These are phyloP conservation scores for Antedon mediterranea DNA, from an alignment of 53 echinoderm and acorn worm species.

Conservation along the genomic window DNA sequence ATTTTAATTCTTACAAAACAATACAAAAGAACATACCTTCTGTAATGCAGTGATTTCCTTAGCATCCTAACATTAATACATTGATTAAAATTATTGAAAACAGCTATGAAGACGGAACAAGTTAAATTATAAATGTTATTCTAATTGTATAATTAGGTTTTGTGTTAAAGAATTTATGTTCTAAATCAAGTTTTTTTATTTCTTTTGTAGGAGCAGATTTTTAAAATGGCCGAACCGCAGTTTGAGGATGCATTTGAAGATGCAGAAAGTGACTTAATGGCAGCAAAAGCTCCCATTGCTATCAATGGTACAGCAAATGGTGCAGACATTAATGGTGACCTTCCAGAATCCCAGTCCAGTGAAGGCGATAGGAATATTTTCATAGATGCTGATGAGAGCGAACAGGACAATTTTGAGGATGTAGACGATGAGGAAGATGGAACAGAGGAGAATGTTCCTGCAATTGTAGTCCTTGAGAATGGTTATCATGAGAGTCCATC, in stretches of 20 bases:
- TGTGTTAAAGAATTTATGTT: too few species aligned
- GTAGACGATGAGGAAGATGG: slow-evolving; percentile 19
- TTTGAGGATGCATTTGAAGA: slow-evolving; percentile 99
- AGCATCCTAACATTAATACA: too few species aligned
- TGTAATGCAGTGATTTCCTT: too few species aligned
- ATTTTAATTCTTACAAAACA: too few species aligned
- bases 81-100: too few species aligned
- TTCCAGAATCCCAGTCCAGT: slow-evolving; percentile 64
- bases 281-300: slow-evolving; percentile 23
- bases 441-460: slow-evolving; percentile 11
- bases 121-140: too few species aligned
- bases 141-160: too few species aligned
- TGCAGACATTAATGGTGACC: slow-evolving; percentile 51
- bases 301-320: slow-evolving; percentile 9
- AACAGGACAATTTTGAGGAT: slow-evolving; percentile 14
- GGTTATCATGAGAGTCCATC: background rate
- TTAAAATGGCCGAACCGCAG: slow-evolving; percentile 42
- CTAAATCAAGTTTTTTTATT: background rate
- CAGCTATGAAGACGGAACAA: too few species aligned
- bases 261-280: slow-evolving; percentile 77
- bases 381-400: slow-evolving; percentile 32
- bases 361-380: background rate
- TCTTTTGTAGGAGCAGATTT: background rate
- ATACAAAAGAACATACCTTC: too few species aligned
- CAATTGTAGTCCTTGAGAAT: background rate